Percentiles rank a stretch among this genome's conserved stretches.
Evolutionary conservation across 2,888 invertebrate genomes (phyloP).

Genomic region (Onthophagus sagittarius): DNA sequence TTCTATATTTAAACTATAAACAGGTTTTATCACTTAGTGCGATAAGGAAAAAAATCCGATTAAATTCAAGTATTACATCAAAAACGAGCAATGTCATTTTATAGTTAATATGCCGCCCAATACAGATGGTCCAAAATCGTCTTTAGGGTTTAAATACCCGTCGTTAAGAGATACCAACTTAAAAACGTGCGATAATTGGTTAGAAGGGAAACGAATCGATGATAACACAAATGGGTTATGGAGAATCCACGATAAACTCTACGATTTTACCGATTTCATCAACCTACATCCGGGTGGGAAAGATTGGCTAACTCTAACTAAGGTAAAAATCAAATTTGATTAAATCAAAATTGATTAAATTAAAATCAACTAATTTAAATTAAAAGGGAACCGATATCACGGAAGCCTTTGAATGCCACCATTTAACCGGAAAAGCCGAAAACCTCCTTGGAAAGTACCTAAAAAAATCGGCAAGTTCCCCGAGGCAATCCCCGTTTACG

Average conservation of each 20-base stretch:
- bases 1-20: no score
- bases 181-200: constrained; percentile 49
- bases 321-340: constrained; percentile 49
- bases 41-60: no score
- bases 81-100: no score
- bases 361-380: not conserved
- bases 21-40: no score
- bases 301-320: constrained; percentile 68
- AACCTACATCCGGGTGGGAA: constrained; percentile 80
- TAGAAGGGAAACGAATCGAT: constrained; percentile 60
- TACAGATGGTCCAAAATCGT: not conserved
- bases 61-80: no score
- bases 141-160: constrained; percentile 3
- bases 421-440: constrained; percentile 56
- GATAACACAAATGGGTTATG: constrained; percentile 74
- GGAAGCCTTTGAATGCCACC: constrained; percentile 74
- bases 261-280: constrained; percentile 79
- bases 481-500: constrained; percentile 69
- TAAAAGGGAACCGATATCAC: constrained; percentile 73
- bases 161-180: not conserved
- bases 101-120: not conserved
- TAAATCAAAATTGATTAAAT: not conserved
- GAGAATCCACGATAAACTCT: constrained; percentile 73
- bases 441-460: constrained; percentile 63
- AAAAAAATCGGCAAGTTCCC: constrained; percentile 58